These are phyloP conservation scores for Cephus rjabovi DNA, from an alignment of 2,888 invertebrate genomes.

Conservation along the genomic window DNA sequence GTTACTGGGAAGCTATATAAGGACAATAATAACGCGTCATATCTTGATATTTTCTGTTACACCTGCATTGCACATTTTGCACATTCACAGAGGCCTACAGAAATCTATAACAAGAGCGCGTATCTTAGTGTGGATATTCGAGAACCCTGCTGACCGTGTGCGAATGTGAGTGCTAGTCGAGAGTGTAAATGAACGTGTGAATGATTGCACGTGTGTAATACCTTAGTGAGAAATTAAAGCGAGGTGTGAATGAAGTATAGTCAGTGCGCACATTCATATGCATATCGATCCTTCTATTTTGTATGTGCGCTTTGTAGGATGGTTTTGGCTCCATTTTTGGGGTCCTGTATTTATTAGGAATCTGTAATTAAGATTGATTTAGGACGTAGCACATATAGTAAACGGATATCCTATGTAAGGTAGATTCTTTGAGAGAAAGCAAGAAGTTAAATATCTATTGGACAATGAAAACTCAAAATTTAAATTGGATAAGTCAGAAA, in stretches of 20 bases:
- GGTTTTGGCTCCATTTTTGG: slow-evolving; percentile 24
- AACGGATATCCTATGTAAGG: background rate
- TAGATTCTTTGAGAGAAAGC: background rate
- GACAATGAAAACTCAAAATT: background rate
- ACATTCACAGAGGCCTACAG: slow-evolving; percentile 35
- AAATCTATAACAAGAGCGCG: background rate
- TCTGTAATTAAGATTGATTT: background rate
- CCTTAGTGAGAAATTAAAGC: background rate
- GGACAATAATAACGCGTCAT: background rate
- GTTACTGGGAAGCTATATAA: background rate
- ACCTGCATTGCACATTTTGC: slow-evolving; percentile 43
- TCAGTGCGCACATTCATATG: background rate
- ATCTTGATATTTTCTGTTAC: slow-evolving; percentile 1
- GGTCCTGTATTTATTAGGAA: background rate
- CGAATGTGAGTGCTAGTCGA: background rate
- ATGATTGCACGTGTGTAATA: background rate
- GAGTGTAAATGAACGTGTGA: background rate
- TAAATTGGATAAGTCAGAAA: background rate
- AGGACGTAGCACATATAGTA: background rate
- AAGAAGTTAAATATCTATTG: background rate
- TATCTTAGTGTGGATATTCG: background rate
- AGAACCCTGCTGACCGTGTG: background rate
- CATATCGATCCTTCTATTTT: slow-evolving; percentile 28
- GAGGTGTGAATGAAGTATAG: background rate
- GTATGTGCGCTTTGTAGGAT: slow-evolving; percentile 30